A percentile compares a stretch with the other conserved stretches of the same genome.
Evolutionary conservation across 1,140 invertebrate genomes (phyloP).

Genomic region (Holcopasites calliopsidis): DNA sequence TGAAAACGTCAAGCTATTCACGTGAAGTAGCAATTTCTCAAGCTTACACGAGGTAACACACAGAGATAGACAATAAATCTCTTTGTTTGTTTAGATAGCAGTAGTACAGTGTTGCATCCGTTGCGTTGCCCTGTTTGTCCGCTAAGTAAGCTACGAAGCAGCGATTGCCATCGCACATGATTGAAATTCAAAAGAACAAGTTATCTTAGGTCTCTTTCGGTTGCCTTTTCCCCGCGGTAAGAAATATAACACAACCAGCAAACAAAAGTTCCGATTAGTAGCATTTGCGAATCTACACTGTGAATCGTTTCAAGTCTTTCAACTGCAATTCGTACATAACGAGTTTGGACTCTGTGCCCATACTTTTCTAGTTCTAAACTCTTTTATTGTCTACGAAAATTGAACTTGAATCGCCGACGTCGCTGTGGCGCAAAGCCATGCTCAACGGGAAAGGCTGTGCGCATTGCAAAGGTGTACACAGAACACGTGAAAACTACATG

Average conservation of each 20-base stretch:
- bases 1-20: slow-evolving; percentile 14
- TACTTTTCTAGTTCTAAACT: too few species aligned
- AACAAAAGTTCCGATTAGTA: too few species aligned
- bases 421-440: background rate
- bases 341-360: too few species aligned
- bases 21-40: slow-evolving; percentile 53
- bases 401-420: too few species aligned
- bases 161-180: too few species aligned
- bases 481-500: background rate
- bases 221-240: background rate
- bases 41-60: background rate
- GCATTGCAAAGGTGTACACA: background rate
- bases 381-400: too few species aligned
- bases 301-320: too few species aligned
- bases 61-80: slow-evolving; percentile 72
- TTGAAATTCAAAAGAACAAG: background rate
- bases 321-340: too few species aligned
- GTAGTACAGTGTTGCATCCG: slow-evolving; percentile 11
- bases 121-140: slow-evolving; percentile 36
- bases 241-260: too few species aligned
- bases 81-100: slow-evolving; percentile 43
- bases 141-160: slow-evolving; percentile 12
- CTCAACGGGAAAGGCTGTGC: slow-evolving; percentile 20
- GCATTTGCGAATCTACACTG: too few species aligned
- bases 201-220: background rate